Evolutionary conservation across 2,797 vertebrate genomes (phyloP).

Genomic region (Falco novaeseelandiae): DNA sequence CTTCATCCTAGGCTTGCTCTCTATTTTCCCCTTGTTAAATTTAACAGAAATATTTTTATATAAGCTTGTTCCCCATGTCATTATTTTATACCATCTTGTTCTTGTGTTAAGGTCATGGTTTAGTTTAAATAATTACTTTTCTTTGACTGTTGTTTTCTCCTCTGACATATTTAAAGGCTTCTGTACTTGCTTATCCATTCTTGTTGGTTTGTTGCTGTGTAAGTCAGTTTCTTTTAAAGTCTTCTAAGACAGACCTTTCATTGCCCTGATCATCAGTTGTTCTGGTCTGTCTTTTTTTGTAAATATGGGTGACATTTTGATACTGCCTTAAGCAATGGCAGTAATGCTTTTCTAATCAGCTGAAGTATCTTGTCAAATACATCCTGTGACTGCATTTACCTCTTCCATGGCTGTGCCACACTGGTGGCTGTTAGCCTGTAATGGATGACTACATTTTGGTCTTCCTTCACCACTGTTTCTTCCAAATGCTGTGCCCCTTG

Average conservation of each 20-base stretch:
- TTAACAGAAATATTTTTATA: background rate
- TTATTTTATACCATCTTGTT: background rate
- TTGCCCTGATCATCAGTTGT: background rate
- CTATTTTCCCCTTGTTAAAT: background rate
- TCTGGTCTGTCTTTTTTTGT: background rate
- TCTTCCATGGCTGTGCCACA: background rate
- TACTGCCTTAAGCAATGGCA: background rate
- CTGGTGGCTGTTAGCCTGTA: background rate
- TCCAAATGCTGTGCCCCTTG: background rate
- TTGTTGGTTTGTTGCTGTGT: background rate
- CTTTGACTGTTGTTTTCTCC: background rate
- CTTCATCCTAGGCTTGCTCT: background rate
- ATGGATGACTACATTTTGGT: background rate
- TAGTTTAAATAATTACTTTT: background rate
- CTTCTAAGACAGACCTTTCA: background rate
- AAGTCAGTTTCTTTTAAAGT: background rate
- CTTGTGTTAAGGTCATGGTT: background rate
- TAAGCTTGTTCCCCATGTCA: background rate
- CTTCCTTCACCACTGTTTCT: background rate
- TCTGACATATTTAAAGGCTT: background rate
- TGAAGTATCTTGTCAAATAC: background rate
- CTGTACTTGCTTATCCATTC: background rate
- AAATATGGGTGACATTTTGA: background rate
- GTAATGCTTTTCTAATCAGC: background rate
- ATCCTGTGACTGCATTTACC: background rate